These are phyloP conservation scores for Biston stratarius DNA, from an alignment of 2,888 invertebrate genomes.

Conservation along the genomic window DNA sequence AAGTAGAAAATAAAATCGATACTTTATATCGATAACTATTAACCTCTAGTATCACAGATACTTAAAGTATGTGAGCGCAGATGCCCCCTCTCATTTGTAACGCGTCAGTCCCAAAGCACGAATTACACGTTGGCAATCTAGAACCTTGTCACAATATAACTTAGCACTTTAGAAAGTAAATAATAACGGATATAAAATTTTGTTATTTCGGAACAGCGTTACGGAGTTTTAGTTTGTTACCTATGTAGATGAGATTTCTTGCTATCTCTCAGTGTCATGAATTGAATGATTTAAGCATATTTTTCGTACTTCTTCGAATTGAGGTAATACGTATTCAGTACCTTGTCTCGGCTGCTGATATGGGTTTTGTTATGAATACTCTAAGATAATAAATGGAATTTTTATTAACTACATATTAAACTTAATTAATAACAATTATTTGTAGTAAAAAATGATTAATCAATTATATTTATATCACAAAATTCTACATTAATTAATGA, in stretches of 20 bases:
- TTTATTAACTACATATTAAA: no score
- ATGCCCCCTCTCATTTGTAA: constrained; percentile 62
- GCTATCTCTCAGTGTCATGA: constrained; percentile 50
- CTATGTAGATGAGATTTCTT: constrained; percentile 61
- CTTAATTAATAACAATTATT: no score
- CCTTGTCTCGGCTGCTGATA: neutral
- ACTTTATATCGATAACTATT: constrained; percentile 11
- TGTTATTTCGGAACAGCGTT: constrained; percentile 5
- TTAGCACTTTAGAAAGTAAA: neutral
- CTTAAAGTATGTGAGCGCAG: constrained; percentile 59
- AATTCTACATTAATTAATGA: no score
- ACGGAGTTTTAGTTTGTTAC: constrained; percentile 6
- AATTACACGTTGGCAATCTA: constrained; percentile 7
- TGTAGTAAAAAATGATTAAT: no score
- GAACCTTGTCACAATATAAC: constrained; percentile 13
- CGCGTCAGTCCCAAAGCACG: constrained; percentile 55
- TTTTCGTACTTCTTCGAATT: constrained; percentile 22
- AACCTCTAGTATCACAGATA: constrained; percentile 46
- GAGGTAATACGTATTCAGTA: constrained; percentile 22
- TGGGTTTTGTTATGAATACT: neutral
- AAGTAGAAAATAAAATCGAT: neutral
- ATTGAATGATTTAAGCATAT: constrained; percentile 50
- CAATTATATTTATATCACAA: no score
- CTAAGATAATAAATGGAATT: neutral
- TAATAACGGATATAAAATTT: neutral